Base-by-base conservation (phyloP, 2,113 vertebrate species). In the Glaucomys volans region DNA sequence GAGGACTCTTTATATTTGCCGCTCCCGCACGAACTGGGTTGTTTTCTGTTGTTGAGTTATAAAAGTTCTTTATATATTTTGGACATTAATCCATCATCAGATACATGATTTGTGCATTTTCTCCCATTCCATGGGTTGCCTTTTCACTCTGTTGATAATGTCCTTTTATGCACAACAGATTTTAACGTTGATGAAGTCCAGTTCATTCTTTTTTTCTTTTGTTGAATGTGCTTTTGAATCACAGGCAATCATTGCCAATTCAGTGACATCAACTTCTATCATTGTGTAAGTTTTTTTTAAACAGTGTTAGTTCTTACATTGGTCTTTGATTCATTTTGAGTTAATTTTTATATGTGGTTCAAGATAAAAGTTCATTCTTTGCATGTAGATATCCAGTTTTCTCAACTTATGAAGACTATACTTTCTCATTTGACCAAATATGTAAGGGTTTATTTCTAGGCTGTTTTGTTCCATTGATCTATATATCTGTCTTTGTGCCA, bases 1-100 rank as follows among this genome's bases (percentile, higher is more conserved):
- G 97, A 98, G 97, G 98, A 98, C 98, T 98, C 95, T 98, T 98
- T 98, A 97, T 98, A 98, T 98, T 99, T 98, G 98, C 97, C 99
- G 99, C 99, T 98, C 98, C 98, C 98, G 99, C 98, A 94, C 87
- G 99, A 47, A 47, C 44, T 47, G 44, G n/a, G 32, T 64, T 82
- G 44, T 75, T 93, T 85, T 81, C 64, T 85, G 26, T 92, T 75
- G 11, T 79, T 79, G 26, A 87, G 20, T 84, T 90, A 28, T 86
- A 44, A 50, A 50, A 32, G 32, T 95, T 86, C 50, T 81, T 88
- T 57, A 62, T 40, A 14, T 64, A 85, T 82, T 94, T 83, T 95
- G 40, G 28, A 72, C 59, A 50, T 52, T 85, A 85, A n/a, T 87
- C 57, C 12, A 47, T 96, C 64, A 62, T 69, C 57, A 84, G 30